Base-by-base conservation (phyloP, 2,888 invertebrate genomes). In the Buathra laborator region DNA sequence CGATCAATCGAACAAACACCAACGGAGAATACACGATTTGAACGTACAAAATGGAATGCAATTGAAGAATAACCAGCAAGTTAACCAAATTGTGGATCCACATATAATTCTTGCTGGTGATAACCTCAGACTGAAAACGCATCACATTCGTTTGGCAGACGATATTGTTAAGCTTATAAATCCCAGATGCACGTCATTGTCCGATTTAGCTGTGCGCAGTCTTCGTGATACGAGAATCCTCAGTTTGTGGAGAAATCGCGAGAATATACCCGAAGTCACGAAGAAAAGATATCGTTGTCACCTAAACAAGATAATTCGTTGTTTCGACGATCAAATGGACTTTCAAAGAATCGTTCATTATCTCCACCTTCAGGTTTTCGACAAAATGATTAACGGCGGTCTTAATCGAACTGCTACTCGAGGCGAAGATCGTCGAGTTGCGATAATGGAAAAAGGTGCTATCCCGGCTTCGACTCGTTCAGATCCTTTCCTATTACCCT, bases 41-140 rank as follows among this genome's bases (percentile, higher is more conserved):
- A 86, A 91, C 86, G 66, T 72, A 29, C 64, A 84, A 66, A 83
- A 84, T 81, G 83, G 80, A 44, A 71, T 89, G 3, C 59, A 74
- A 9, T 29, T 53, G 4, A 44, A 24, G 10, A 12, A 81, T n/a
- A 0, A 37, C 7, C 4, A 62, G 19, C 64, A 19, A 14, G 6
- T 24, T 19, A 29, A 29, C 6, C 29, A 6, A 0, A 12, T 51
- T 16, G 29, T 53, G n/a, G 81, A 86, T 46, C 75, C 79, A 9
- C 84, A 87, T 62, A 81, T 92, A 59, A 86, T 90, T 71, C 89
- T 89, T 43, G 84, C 88, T 29, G 89, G 86, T 51, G 89, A 92
- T 53, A 10, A 72, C 9, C 78, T 91, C 24, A 62, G 64, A 12
- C 53, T 77, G 53, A 68, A 81, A 19, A 78, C 86, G 32, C 46